Base-by-base conservation (phyloP, 2,888 invertebrate genomes). In the Dendrolimus pini region DNA sequence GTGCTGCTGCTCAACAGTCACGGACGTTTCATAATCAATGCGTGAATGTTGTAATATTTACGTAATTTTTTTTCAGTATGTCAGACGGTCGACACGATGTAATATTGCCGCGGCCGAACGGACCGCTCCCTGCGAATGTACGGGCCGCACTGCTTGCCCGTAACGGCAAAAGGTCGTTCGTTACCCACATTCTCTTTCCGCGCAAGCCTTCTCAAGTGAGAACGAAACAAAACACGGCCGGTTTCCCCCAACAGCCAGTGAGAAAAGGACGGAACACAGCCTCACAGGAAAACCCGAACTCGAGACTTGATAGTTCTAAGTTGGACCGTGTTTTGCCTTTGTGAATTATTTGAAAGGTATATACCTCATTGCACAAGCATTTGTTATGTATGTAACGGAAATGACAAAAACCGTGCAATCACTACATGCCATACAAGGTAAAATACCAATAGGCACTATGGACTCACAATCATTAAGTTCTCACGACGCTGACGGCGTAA, bases 121-220 rank as follows among this genome's bases (percentile, higher is more conserved):
- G 75, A 85, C 88, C 78, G 68, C 76, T 82, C 85, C 79, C 83
- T 76, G 78, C 78, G 83, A 84, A 84, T 79, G 89, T 80, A 78
- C 89, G 84, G 87, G 82, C 88, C 89, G 90, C 89, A 90, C 90
- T 90, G 90, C 85, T 80, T 80, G 85, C 82, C 82, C 83, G 79
- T 85, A 89, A 85, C 84, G 81, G 80, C 89, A 83, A 90, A 89
- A 89, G 90, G 90, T 89, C 90, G 89, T 89, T 86, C 88, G 85
- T 88, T 88, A 89, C 83, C 84, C 88, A 89, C 90, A 89, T 89
- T 90, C 90, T 90, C 90, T 89, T 89, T 89, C 86, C 90, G 88
- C 89, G 90, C 90, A 89, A 89, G 90, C 90, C 90, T 89, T 86
- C 84, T 80, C 78, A 82, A 80, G 87, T 79, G 69, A 77, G 82